These are phyloP conservation scores for Microctenopoma lineatum DNA, from an alignment of 2,797 vertebrate genomes.

Conservation along the genomic window DNA sequence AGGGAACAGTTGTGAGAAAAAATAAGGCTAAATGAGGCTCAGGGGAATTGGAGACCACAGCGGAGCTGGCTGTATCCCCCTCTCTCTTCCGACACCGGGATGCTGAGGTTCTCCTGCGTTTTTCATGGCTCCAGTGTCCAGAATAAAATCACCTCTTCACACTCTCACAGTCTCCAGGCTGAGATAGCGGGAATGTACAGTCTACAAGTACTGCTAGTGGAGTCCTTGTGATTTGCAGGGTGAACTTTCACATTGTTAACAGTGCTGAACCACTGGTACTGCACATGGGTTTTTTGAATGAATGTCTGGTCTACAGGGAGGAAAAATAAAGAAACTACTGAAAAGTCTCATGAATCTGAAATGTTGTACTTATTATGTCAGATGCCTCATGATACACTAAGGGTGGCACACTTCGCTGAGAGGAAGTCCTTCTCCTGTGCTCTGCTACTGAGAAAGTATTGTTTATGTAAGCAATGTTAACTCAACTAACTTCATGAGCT, in stretches of 20 bases:
- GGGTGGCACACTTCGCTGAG: background rate
- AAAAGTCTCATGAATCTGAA: slow-evolving; percentile 4
- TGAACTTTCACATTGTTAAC: slow-evolving; percentile 36
- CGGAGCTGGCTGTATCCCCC: slow-evolving; percentile 37
- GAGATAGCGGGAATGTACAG: slow-evolving; percentile 29
- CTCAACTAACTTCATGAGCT: too few relatives aligned
- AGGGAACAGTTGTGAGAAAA: slow-evolving; percentile 38
- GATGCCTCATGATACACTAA: background rate
- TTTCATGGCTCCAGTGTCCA: slow-evolving; percentile 16
- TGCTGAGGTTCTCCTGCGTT: slow-evolving; percentile 22
- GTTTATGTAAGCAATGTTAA: too few relatives aligned
- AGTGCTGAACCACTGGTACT: slow-evolving; percentile 8
- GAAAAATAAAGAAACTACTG: background rate
- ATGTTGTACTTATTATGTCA: background rate
- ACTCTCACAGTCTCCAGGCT: slow-evolving; percentile 9
- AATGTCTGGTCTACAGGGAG: background rate
- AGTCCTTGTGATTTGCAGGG: slow-evolving; percentile 11
- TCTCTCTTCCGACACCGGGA: slow-evolving; percentile 19
- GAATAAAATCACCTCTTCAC: slow-evolving; percentile 45
- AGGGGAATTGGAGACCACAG: slow-evolving; percentile 61
- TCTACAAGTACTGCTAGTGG: slow-evolving; percentile 15
- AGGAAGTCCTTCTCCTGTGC: too few relatives aligned
- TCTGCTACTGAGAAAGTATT: background rate
- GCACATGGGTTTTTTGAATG: slow-evolving; percentile 8
- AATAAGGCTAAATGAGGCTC: slow-evolving; percentile 74